Evolutionary conservation across 1,140 invertebrate species (phyloP).

Genomic region (Procambarus virginalis): DNA sequence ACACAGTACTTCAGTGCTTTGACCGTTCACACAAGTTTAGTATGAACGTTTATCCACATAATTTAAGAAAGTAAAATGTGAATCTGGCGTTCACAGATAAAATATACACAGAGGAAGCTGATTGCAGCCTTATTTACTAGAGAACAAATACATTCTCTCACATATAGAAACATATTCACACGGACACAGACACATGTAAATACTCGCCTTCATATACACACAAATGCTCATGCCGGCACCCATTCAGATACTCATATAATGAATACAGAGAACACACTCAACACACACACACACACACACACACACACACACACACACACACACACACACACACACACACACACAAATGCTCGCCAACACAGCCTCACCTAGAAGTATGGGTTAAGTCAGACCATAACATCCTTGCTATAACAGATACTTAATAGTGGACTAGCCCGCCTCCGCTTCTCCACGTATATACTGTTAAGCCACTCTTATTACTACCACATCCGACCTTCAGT

Average conservation of each 20-base stretch:
- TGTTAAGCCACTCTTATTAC: slow-evolving; percentile 42
- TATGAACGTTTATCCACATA: too few relatives aligned
- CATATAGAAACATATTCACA: slow-evolving; percentile 27
- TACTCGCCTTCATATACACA: background rate
- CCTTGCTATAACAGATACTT: slow-evolving; percentile 25
- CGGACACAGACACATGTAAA: slow-evolving; percentile 16
- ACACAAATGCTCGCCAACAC: too few relatives aligned
- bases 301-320: too few relatives aligned
- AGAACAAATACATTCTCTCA: background rate
- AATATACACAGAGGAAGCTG: too few relatives aligned
- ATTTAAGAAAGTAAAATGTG: too few relatives aligned
- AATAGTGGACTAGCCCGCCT: slow-evolving; percentile 17
- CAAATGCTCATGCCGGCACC: background rate
- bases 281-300: too few relatives aligned
- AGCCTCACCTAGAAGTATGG: background rate
- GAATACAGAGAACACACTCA: background rate
- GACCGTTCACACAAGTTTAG: too few relatives aligned
- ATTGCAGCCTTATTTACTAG: too few relatives aligned
- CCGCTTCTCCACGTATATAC: slow-evolving; percentile 38
- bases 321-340: too few relatives aligned
- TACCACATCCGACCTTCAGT: slow-evolving; percentile 39
- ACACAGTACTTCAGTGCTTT: too few relatives aligned
- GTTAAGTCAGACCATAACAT: background rate
- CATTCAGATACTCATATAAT: background rate
- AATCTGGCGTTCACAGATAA: too few relatives aligned